Evolutionary conservation across 2,888 invertebrate genomes (phyloP).

Genomic region (Pardosa pseudoannulata): DNA sequence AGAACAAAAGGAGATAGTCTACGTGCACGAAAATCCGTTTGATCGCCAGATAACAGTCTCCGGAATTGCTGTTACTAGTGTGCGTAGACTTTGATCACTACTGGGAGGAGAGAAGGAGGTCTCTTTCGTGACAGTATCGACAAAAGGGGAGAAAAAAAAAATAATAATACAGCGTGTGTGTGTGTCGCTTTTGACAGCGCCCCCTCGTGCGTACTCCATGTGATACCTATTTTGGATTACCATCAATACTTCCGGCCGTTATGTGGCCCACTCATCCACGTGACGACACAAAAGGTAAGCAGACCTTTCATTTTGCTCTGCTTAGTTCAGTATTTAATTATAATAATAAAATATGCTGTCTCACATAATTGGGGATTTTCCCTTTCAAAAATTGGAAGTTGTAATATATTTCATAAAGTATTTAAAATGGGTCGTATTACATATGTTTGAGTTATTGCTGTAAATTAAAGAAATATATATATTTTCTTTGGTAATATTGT

Average conservation of each 20-base stretch:
- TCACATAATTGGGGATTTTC: too few relatives aligned
- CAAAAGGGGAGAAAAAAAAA: too few relatives aligned
- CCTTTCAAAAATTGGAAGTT: too few relatives aligned
- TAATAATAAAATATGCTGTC: too few relatives aligned
- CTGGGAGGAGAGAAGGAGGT: conserved; percentile 1
- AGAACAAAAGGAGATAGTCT: not conserved
- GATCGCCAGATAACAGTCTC: not conserved
- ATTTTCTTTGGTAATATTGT: too few relatives aligned
- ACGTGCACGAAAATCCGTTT: conserved; percentile 14
- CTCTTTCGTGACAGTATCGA: conserved; percentile 56
- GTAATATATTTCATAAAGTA: too few relatives aligned
- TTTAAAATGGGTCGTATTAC: too few relatives aligned
- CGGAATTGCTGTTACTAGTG: not conserved
- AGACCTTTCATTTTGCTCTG: not conserved
- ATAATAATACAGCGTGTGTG: conserved; percentile 58
- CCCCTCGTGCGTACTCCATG: conserved; percentile 34
- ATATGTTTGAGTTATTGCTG: too few relatives aligned
- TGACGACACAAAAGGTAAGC: not conserved
- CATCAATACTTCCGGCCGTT: conserved; percentile 42
- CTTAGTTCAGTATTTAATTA: not conserved
- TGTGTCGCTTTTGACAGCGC: conserved; percentile 40
- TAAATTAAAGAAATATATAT: too few relatives aligned
- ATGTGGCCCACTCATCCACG: not conserved
- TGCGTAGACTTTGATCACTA: not conserved
- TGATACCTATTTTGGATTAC: conserved; percentile 46